Evolutionary conservation across 2,797 vertebrate species (phyloP).

Genomic region (Gadopsis marmoratus): DNA sequence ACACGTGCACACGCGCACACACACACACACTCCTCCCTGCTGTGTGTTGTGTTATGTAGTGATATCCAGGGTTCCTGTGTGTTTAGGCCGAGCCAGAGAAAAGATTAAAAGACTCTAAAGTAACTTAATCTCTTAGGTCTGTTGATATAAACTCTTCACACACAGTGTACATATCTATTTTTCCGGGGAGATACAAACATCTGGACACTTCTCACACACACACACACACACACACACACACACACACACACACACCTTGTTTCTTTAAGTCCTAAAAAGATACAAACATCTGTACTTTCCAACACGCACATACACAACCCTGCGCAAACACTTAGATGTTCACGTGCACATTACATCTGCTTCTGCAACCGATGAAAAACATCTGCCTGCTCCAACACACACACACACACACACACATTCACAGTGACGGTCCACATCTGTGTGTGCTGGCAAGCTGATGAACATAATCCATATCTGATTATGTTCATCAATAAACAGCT

Average conservation of each 20-base stretch:
- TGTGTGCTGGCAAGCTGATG: background rate
- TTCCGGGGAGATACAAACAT: conserved; percentile 60
- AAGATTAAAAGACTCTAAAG: conserved; percentile 62
- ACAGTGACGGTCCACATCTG: conserved; percentile 26
- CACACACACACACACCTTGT: background rate
- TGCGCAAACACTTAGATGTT: conserved; percentile 18
- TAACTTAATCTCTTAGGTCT: conserved; percentile 59
- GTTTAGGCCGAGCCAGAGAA: conserved; percentile 41
- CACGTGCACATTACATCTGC: background rate
- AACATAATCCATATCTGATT: conserved; percentile 42
- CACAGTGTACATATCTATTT: conserved; percentile 48
- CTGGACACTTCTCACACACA: conserved; percentile 28
- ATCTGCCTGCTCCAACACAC: conserved; percentile 20
- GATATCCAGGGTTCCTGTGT: conserved; percentile 53
- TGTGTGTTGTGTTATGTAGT: conserved; percentile 36
- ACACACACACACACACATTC: background rate
- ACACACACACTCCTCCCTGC: background rate
- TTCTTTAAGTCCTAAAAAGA: conserved; percentile 18
- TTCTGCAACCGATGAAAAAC: conserved; percentile 46
- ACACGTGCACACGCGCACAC: too few relatives aligned
- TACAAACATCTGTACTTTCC: conserved; percentile 44
- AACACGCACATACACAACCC: conserved; percentile 26
- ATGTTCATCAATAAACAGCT: conserved; percentile 60
- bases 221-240: conserved; percentile 21
- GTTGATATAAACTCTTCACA: conserved; percentile 67